Base-by-base conservation (phyloP, 2,888 invertebrate species). In the Tricholauxania praeusta region DNA sequence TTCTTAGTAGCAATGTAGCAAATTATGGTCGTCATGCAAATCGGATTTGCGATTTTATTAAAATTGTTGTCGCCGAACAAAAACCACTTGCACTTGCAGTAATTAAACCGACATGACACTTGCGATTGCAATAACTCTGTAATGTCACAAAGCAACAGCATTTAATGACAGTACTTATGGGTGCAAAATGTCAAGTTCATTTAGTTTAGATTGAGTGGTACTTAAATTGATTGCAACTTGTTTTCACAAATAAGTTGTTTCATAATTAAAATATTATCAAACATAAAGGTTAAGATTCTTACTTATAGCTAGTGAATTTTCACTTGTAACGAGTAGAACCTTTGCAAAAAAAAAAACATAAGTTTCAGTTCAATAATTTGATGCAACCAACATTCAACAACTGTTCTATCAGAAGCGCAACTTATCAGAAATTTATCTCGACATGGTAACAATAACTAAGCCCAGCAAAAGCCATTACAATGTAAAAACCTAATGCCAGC, bases 81-180 rank as follows among this genome's bases (percentile, higher is more conserved):
- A 39, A 39, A 39, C 6, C 15, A 32, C 68, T 68, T 51, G 63
- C 39, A 70, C 47, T 28, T 68, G 57, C 48, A 68, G 49, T 62
- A 32, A 59, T 22, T 55, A 47, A 67, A 66, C 48, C 51, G 12
- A 51, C 53, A 65, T 10, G 60, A 48, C 59, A 69, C 51, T 60
- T 52, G 60, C 49, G 15, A 59, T 73, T 72, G 62, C 75, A 75
- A 71, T 76, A 76, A 76, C 76, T 74, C 74, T 76, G 76, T 74
- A 75, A 72, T 76, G 75, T 75, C 78, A 74, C 71, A 72, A 69
- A 74, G 71, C 75, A 72, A 72, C 71, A 49, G 68, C 19, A 14
- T 49, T 49, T 32, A 28, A 12, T 52, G 62, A 17, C 19, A 39
- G 39, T 52, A 63, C 53, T 63, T 53, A 63, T 55, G 62, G 51